phyloP scores from a whole-genome alignment of 53 echinoderm and acorn worm species.

The Henricia sp. region DNA sequence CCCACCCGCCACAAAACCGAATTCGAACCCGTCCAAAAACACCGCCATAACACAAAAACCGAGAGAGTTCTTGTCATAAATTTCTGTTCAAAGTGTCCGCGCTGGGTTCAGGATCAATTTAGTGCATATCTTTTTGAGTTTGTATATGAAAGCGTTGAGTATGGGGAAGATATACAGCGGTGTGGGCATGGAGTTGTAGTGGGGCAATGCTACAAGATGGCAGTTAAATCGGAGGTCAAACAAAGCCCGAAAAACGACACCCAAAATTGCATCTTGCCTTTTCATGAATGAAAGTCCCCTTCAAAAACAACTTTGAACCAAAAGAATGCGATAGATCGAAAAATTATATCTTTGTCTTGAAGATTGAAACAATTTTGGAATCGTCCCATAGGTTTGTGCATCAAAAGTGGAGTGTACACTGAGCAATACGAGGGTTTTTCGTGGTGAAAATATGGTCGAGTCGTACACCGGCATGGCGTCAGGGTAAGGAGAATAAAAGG shows the following conservation, averaged over 20 bases:
- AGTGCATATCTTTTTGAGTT: constrained; percentile 84
- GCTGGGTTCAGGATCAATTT: constrained; percentile 69
- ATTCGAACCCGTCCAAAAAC: constrained; percentile 47
- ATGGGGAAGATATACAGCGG: constrained; percentile 81
- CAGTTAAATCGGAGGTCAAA: constrained; percentile 98
- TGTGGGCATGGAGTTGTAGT: constrained; percentile 71
- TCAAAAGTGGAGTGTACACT: constrained; percentile 73
- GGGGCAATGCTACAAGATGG: constrained; percentile 87
- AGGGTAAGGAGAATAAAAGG: constrained; percentile 50
- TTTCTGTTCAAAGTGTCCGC: constrained; percentile 51
- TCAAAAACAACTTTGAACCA: constrained; percentile 63
- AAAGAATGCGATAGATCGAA: constrained; percentile 62
- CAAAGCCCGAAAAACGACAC: constrained; percentile 99
- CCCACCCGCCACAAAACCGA: constrained; percentile 61
- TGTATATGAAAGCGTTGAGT: constrained; percentile 78
- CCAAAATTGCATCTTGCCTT: constrained; percentile 86
- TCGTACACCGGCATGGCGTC: constrained; percentile 60
- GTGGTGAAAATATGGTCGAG: constrained; percentile 76
- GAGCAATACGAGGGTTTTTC: constrained; percentile 76
- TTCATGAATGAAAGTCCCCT: constrained; percentile 96
- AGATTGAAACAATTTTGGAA: constrained; percentile 69
- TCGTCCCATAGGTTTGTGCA: constrained; percentile 76
- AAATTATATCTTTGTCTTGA: constrained; percentile 66
- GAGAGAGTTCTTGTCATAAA: constrained; percentile 22
- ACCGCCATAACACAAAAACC: constrained; percentile 1